Conservation (phyloP, 2,888 invertebrate genomes). For the Caenorhabditis sp. region DNA sequence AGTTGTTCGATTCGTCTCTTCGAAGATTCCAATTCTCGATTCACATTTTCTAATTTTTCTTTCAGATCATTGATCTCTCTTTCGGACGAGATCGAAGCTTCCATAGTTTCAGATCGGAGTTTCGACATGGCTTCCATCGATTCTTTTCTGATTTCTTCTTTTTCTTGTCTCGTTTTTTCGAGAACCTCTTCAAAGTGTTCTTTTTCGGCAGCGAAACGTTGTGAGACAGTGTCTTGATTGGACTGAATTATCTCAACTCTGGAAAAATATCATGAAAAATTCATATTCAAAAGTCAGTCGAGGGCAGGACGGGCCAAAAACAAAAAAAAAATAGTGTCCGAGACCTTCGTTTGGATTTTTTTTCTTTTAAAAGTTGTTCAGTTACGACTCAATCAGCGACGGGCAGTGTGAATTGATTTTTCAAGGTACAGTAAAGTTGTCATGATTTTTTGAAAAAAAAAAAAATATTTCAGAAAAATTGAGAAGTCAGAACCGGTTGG, state of each 20-base stretch:
- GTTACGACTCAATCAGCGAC: too few species aligned
- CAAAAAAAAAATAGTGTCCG: too few species aligned
- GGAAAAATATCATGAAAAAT: not conserved
- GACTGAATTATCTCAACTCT: conserved; percentile 3
- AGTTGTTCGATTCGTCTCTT: conserved; percentile 37
- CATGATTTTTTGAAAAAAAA: too few species aligned
- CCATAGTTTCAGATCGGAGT: conserved; percentile 26
- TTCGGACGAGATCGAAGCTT: conserved; percentile 18
- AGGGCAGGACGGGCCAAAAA: too few species aligned
- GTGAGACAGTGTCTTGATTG: not conserved
- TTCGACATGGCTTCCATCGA: conserved; percentile 9
- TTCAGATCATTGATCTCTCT: conserved; percentile 23
- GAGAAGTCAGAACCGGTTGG: too few species aligned
- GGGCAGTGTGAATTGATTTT: too few species aligned
- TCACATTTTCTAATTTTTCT: conserved; percentile 31
- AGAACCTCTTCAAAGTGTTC: conserved; percentile 17
- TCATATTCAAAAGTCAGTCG: not conserved
- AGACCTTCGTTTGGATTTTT: too few species aligned
- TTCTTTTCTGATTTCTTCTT: conserved; percentile 8
- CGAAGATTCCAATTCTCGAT: conserved; percentile 35
- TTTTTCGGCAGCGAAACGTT: conserved; percentile 19
- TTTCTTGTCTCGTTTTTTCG: conserved; percentile 10
- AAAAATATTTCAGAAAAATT: too few species aligned
- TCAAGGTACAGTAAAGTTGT: too few species aligned
- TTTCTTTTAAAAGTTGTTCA: too few species aligned